phyloP scores from a whole-genome alignment of 2,888 invertebrate genomes.

The Cosmopolites sordidus region DNA sequence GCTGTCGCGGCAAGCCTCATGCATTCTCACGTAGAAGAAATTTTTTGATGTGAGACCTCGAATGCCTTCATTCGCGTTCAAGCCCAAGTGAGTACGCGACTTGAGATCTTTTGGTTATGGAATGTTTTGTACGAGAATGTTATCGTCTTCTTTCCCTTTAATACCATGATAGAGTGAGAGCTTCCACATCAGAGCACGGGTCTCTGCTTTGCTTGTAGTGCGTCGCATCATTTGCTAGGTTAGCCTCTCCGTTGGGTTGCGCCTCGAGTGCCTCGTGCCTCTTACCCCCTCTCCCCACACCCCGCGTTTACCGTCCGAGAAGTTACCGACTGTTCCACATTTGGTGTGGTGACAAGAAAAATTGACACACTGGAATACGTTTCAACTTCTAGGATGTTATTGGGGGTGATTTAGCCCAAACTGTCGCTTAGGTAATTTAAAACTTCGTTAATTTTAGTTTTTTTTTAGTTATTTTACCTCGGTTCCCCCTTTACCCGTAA shows the following conservation, averaged over 20 bases:
- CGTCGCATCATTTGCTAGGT: constrained; percentile 45
- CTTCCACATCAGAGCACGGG: constrained; percentile 49
- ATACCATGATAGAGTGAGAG: constrained; percentile 49
- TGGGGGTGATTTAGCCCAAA: constrained; percentile 23
- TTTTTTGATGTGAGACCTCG: too few relatives aligned
- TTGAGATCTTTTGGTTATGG: too few relatives aligned
- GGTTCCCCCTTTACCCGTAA: constrained; percentile 1
- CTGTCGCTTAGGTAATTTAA: constrained; percentile 22
- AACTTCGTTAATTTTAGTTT: constrained; percentile 8
- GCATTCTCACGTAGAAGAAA: too few relatives aligned
- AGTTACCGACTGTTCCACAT: not conserved
- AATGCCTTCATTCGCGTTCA: too few relatives aligned
- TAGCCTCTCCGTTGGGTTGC: constrained; percentile 48
- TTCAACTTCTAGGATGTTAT: not conserved
- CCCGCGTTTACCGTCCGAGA: constrained; percentile 13
- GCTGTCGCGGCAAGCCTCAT: too few relatives aligned
- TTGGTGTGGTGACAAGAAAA: not conserved
- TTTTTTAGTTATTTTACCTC: constrained; percentile 3
- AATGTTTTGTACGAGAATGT: constrained; percentile 6
- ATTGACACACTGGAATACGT: not conserved
- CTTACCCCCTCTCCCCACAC: constrained; percentile 31
- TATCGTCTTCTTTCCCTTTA: constrained; percentile 46
- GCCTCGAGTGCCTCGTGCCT: constrained; percentile 40
- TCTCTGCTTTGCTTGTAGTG: constrained; percentile 49
- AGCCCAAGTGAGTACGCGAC: too few relatives aligned